Percentiles rank a stretch among this genome's conserved stretches.
These are phyloP conservation scores for Dendrocincla fuliginosa DNA, from an alignment of 2,797 vertebrate genomes.

Conservation along the genomic window DNA sequence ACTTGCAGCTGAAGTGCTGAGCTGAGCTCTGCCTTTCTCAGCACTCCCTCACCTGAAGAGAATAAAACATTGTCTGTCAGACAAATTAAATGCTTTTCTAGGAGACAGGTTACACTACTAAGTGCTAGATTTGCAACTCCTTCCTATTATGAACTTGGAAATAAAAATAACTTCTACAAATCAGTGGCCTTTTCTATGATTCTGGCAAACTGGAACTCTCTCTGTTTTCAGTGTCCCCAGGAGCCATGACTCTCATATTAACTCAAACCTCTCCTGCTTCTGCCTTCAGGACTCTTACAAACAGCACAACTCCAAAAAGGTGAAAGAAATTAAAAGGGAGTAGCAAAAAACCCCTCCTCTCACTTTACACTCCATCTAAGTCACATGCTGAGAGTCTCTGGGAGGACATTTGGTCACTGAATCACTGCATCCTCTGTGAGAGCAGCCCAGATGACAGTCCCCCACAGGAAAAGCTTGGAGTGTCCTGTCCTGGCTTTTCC, in stretches of 20 bases:
- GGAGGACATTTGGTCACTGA: background rate
- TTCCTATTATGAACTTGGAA: background rate
- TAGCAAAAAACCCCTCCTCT: background rate
- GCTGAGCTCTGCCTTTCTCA: background rate
- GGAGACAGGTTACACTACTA: background rate
- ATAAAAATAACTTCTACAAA: background rate
- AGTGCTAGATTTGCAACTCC: background rate
- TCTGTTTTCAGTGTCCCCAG: background rate
- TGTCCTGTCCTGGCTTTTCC: background rate
- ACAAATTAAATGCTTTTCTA: background rate
- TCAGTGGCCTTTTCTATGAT: background rate
- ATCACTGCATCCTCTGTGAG: fast-evolving
- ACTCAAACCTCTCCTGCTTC: background rate
- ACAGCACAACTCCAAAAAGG: background rate
- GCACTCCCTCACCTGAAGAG: background rate
- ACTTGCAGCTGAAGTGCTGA: background rate
- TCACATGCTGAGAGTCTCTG: background rate
- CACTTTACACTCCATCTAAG: no score
- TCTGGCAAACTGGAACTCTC: background rate
- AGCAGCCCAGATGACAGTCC: background rate
- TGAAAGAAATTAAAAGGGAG: background rate
- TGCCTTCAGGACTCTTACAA: background rate
- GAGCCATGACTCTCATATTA: fast-evolving
- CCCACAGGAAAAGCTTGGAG: background rate
- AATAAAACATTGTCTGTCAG: background rate